phyloP scores from a whole-genome alignment of 2,113 vertebrate genomes.

The Pardalotus punctatus region DNA sequence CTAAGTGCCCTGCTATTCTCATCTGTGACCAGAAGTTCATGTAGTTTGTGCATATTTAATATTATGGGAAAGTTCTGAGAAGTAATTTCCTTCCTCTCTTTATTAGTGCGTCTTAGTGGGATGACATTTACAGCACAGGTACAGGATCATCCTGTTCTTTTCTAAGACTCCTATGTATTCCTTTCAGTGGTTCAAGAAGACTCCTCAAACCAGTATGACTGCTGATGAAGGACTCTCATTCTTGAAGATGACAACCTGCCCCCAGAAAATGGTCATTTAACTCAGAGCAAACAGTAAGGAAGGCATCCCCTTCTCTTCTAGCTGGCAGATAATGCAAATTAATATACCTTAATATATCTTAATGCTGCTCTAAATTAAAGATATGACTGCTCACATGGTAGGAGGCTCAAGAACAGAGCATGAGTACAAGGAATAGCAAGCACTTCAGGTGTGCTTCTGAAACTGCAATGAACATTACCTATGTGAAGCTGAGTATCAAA shows the following conservation, averaged over 20 bases:
- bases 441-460: not conserved
- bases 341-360: not conserved
- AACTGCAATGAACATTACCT: not conserved
- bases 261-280: not conserved
- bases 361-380: not conserved
- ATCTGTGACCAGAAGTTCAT: not conserved
- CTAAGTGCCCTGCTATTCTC: accelerated
- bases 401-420: not conserved
- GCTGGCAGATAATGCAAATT: not conserved
- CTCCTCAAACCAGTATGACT: not conserved
- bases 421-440: accelerated
- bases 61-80: not conserved
- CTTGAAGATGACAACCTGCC: not conserved
- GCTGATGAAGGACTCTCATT: not conserved
- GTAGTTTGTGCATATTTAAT: not conserved
- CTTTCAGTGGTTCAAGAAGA: not conserved
- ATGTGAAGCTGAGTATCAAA: not conserved
- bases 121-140: not conserved
- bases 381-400: not conserved
- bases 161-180: not conserved
- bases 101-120: not conserved
- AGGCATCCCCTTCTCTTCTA: not conserved
- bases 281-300: not conserved
- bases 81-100: not conserved
- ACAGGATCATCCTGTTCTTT: not conserved